Evolutionary conservation across 2,888 invertebrate species (phyloP), one percentile per base, ranked within the genome.

Genomic region (Chydorus sphaericus): DNA sequence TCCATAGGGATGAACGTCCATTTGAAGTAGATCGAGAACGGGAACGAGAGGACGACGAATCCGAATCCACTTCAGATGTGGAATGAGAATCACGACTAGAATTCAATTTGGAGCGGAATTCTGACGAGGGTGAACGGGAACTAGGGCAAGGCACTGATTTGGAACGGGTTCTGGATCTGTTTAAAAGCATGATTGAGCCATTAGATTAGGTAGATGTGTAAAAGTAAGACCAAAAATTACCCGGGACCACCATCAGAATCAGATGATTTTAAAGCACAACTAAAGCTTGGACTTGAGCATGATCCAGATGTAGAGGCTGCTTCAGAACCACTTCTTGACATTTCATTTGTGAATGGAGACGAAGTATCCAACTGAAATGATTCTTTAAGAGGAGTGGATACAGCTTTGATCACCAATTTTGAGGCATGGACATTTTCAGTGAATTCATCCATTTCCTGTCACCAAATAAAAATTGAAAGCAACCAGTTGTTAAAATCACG

Each of bases 221-320:
- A n/a, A n/a, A n/a, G n/a, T n/a, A n/a, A n/a, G n/a, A n/a, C n/a
- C n/a, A n/a, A n/a, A n/a, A n/a, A n/a, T n/a, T n/a, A n/a, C n/a
- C n/a, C n/a, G n/a, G n/a, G n/a, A n/a, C n/a, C n/a, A n/a, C n/a
- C n/a, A n/a, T n/a, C n/a, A n/a, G n/a, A n/a, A n/a, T n/a, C n/a
- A n/a, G n/a, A n/a, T 57, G 58, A 58, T 50, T 57, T 60, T 48
- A 62, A 63, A 38, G 63, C 57, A 23, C 62, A 60, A 37, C 62
- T 54, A 26, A 62, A 60, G 36, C 62, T 54, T 57, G 67, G 65
- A 57, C 63, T 61, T 5, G 66, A 66, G 44, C 63, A 59, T 7
- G 68, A 69, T 48, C 66, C 60, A 29, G 67, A 66, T 60, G 63
- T 56, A 30, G 59, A n/a, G 63, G 63, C n/a, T 56, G 65, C 62